Base-by-base conservation (phyloP, 2,888 invertebrate species). In the Polyommatus iphigenia region DNA sequence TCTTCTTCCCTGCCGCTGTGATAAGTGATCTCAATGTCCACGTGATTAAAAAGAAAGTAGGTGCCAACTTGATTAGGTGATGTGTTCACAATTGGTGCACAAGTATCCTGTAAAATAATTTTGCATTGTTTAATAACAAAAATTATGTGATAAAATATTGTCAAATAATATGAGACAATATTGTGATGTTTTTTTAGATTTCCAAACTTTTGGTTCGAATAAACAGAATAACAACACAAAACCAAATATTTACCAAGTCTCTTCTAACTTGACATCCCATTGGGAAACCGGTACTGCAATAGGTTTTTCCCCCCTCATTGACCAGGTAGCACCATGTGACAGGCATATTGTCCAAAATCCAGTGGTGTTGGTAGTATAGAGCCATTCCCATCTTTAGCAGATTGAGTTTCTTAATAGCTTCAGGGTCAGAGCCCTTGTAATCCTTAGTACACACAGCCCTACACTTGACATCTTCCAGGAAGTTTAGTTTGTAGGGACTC, bases 291-390 rank as follows among this genome's bases (percentile, higher is more conserved):
- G 98, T 98, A 81, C 97, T 97, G 89, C 99, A 99, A 87, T 97
- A 98, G 80, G 96, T 96, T 82, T 96, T 95, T 20, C 95, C 95
- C 72, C 91, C 92, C 82, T 96, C 96, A 83, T 96, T 96, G 80
- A 97, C 96, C 78, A 96, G 87, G 89, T 98, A 99, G 90, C 99
- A 99, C 97, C 98, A 99, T 0, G 99, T 99, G 1, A 99, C 98
- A 0, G 99, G 99, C 99, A 99, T 99, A 89, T 99, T 99, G 91
- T 99, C 99, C 81, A 98, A 95, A 85, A 98, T 98, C 99, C 99
- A 99, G 90, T 99, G 99, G 91, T 99, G 99, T 85, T 99, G 98
- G 90, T 99, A 99, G 90, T 99, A 99, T 78, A 99, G 94, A 79
- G 97, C 97, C 95, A 99, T 98, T 80, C 99, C 99, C 92, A 97